A percentile compares a stretch with the other conserved stretches of the same genome.
Evolutionary conservation across 2,113 vertebrate species (phyloP).

Genomic region (Upupa epops): DNA sequence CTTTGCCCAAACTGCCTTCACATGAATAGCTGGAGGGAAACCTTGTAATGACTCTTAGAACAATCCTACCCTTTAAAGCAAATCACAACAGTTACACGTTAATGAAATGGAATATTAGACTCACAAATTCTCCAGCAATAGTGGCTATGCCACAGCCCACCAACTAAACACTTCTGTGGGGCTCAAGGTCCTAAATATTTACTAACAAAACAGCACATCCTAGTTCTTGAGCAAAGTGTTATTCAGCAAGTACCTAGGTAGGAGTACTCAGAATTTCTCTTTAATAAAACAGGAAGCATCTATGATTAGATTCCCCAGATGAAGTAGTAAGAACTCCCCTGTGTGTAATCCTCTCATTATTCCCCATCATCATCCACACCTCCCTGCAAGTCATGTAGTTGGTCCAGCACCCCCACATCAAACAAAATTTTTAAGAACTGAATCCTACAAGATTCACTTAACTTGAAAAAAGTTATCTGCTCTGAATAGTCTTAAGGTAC

Average conservation of each 20-base stretch:
- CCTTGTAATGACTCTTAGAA: background rate
- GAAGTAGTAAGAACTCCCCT: background rate
- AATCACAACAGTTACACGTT: background rate
- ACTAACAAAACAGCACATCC: background rate
- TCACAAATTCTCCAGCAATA: background rate
- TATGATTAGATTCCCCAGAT: background rate
- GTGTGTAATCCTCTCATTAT: background rate
- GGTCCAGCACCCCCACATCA: background rate
- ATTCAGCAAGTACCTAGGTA: background rate
- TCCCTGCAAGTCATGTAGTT: background rate
- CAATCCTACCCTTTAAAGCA: background rate
- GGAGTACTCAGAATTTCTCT: background rate
- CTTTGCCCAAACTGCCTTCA: conserved; percentile 5
- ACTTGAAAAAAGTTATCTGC: background rate
- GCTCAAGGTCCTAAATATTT: background rate
- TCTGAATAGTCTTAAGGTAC: background rate
- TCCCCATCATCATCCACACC: background rate
- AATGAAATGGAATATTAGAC: background rate
- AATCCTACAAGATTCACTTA: background rate
- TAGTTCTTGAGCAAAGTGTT: background rate
- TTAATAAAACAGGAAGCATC: background rate
- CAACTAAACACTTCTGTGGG: background rate
- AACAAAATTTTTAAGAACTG: background rate
- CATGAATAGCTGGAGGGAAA: conserved; percentile 1
- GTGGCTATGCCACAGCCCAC: background rate